Base-by-base conservation (phyloP, 2,888 invertebrate genomes). In the Drosophila robusta region DNA sequence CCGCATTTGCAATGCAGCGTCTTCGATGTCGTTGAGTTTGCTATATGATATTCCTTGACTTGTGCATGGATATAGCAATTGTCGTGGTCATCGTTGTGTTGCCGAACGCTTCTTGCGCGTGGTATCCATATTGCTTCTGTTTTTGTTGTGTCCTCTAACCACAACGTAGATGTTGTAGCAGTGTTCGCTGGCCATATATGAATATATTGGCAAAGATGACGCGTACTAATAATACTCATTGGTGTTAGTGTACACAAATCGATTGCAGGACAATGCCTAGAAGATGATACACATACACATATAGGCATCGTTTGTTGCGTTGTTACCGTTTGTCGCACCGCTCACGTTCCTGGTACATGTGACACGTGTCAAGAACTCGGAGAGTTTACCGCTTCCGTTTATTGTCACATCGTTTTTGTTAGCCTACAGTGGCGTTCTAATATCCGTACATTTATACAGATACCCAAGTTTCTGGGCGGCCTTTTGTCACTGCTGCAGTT, bases 301-400 rank as follows among this genome's bases (percentile, higher is more conserved):
- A 93, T 93, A 94, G 94, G 94, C 51, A 90, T 95, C 38, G 89
- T 95, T 50, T 95, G 96, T 80, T 96, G 96, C 91, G 91, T 94
- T 26, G 93, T 97, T 49, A 97, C 97, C 0, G 94, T 97, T 52
- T 87, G 96, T 96, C 22, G 95, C 97, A 11, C 98, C 97, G 5
- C 93, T 98, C 78, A 95, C 95, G 54, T 95, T 95, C 90, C 91
- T 97, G 78, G 93, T 96, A 36, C 95, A 97, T 93, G 98, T 98
- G 4, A 93, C 98, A 56, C 94, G 93, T 91, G 94, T 95, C 6
- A 96, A 95, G 91, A 97, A 94, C 90, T 95, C 97, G 0, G 97
- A 97, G 86, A 96, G 95, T 90, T 93, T 98, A 83, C 98, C 98
- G 29, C 96, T 97, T 90, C 96, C 97, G 4, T 94, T 98, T 89